phyloP scores from a whole-genome alignment of 2,888 invertebrate species.

The Drosophila monieri region DNA sequence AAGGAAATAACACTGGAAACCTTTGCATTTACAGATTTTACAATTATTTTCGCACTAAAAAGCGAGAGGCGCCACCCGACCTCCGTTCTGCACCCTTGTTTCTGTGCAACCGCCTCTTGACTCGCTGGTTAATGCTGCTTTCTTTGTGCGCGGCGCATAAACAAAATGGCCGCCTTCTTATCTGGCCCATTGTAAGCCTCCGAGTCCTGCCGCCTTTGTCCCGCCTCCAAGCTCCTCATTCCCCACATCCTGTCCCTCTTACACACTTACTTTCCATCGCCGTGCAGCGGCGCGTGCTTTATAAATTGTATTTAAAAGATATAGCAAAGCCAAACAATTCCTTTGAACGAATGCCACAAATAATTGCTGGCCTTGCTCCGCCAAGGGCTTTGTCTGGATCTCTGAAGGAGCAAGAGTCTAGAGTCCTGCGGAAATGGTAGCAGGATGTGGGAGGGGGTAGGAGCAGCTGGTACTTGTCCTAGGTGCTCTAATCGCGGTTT shows the following conservation, averaged over 20 bases:
- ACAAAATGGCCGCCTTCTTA: slow-evolving; percentile 72
- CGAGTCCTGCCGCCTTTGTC: background rate
- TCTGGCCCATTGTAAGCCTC: slow-evolving; percentile 41
- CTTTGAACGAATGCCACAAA: slow-evolving; percentile 65
- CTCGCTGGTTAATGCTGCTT: slow-evolving; percentile 54
- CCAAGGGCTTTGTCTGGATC: slow-evolving; percentile 37
- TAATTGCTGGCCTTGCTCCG: slow-evolving; percentile 58
- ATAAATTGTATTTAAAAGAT: slow-evolving; percentile 77
- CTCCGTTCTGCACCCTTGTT: slow-evolving; percentile 1
- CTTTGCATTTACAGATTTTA: slow-evolving; percentile 61
- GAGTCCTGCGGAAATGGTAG: background rate
- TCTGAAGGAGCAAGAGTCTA: slow-evolving; percentile 2
- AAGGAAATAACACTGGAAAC: slow-evolving; percentile 46
- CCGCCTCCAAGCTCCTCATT: slow-evolving; percentile 3
- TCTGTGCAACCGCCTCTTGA: slow-evolving; percentile 58
- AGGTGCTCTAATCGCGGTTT: slow-evolving; percentile 66
- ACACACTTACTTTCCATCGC: slow-evolving; percentile 15
- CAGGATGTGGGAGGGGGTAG: background rate
- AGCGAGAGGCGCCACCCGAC: slow-evolving; percentile 37
- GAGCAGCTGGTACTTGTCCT: slow-evolving; percentile 38
- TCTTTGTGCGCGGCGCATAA: slow-evolving; percentile 63
- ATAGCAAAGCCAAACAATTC: slow-evolving; percentile 58
- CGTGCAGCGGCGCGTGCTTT: slow-evolving; percentile 59
- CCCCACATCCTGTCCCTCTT: background rate
- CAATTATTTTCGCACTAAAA: slow-evolving; percentile 78